A percentile compares a stretch with the other conserved stretches of the same genome.
These are phyloP conservation scores for Montipora cactus DNA, from an alignment of 64 coral and sea anemone species.

Conservation along the genomic window DNA sequence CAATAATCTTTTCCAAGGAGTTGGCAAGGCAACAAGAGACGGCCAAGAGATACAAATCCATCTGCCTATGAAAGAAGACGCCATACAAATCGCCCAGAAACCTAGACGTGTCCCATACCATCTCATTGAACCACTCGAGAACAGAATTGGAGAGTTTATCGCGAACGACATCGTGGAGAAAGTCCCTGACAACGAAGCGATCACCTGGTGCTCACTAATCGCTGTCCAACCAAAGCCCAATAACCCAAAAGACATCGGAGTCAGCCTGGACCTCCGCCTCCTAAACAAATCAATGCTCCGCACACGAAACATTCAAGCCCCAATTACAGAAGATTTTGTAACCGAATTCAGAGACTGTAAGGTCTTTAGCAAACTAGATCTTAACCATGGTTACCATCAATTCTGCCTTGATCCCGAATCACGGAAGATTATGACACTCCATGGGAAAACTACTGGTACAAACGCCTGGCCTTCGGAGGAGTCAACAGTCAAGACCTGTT, in stretches of 20 bases:
- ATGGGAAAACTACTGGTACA: constrained; percentile 72
- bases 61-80: constrained; percentile 63
- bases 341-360: constrained; percentile 52
- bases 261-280: constrained; percentile 54
- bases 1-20: constrained; percentile 17
- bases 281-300: constrained; percentile 68
- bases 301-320: constrained; percentile 69
- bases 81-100: constrained; percentile 75
- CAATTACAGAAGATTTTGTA: constrained; percentile 68
- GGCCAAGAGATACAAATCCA: constrained; percentile 56
- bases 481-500: constrained; percentile 73
- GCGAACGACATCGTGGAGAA: constrained; percentile 61
- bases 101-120: constrained; percentile 65
- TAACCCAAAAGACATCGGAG: constrained; percentile 62
- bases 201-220: constrained; percentile 73
- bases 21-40: constrained; percentile 38
- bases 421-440: constrained; percentile 55
- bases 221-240: constrained; percentile 79
- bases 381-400: constrained; percentile 82
- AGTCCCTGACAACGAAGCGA: constrained; percentile 72
- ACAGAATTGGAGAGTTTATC: constrained; percentile 58
- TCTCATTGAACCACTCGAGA: constrained; percentile 45
- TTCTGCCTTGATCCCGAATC: constrained; percentile 78
- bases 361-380: constrained; percentile 74
- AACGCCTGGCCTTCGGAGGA: constrained; percentile 53